Evolutionary conservation across 2,113 vertebrate species (phyloP), one percentile per base, ranked within the genome.

Genomic region (Heliornis fulica): DNA sequence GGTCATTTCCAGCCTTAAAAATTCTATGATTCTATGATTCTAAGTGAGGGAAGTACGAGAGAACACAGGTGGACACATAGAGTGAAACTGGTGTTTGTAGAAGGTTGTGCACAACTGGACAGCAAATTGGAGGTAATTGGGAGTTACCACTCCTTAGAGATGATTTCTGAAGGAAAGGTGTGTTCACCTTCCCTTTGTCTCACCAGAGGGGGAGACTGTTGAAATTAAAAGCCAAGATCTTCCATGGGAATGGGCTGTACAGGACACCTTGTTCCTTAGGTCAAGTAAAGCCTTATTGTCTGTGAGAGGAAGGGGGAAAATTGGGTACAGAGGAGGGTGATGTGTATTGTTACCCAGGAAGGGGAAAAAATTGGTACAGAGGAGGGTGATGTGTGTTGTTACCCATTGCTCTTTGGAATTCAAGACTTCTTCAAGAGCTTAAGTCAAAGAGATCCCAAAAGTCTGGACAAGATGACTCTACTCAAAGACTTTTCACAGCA

Each of bases 331-430:
- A 31, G 53, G 20, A 31, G 26, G 20, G 10, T 32, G 25, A 9
- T 45, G 21, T 46, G 22, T 53, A 34, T 22, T 40, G 18, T 7
- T 36, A 54, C 20, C 64, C 43, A 34, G n/a, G n/a, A 76, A 16
- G 1, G 13, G 10, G 22, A 0, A 8, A 46, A 71, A 21, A 1
- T 25, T 6, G 41, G 8, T 9, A 9, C 23, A 50, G 77, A 31
- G 53, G 20, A 31, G 26, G 20, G 10, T 32, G 25, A 9, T 45
- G 21, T 46, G 22, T 53, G 38, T 22, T 40, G 18, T 7, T 36
- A 54, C 20, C 64, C 43, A 34, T 16, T 31, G n/a, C 28, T 69
- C n/a, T n/a, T 83, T 50, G 72, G 31, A 45, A 63, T 38, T 25
- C 65, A 85, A 36, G 23, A 22, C 8, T n/a, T 76, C 41, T 53